Evolutionary conservation across 2,797 vertebrate genomes (phyloP).

Genomic region (Esox lucius): DNA sequence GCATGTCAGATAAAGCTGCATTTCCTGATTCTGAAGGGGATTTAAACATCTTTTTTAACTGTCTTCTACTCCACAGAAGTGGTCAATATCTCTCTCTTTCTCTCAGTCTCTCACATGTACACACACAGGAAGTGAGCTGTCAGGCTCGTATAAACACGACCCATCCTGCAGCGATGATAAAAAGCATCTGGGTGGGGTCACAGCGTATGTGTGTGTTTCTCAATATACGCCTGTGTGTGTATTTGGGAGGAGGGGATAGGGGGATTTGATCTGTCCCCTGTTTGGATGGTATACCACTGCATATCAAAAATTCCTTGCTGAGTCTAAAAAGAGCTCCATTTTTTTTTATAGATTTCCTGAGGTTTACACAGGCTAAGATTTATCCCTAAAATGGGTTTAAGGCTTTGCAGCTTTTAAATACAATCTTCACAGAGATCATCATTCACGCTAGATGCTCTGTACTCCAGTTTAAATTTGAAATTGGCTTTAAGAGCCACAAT

Average conservation of each 20-base stretch:
- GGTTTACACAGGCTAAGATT: too few species aligned
- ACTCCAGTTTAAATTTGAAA: too few species aligned
- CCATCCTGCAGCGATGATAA: constrained; percentile 62
- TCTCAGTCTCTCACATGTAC: constrained; percentile 1
- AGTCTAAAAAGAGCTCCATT: constrained; percentile 24
- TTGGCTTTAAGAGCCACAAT: too few species aligned
- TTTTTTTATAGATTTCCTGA: constrained; percentile 14
- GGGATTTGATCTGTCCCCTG: neutral
- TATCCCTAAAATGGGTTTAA: too few species aligned
- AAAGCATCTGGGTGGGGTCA: constrained; percentile 67
- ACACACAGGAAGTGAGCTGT: constrained; percentile 67
- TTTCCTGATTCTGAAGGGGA: constrained; percentile 43
- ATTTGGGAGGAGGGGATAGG: constrained; percentile 12
- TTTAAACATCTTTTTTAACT: neutral
- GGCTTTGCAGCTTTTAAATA: too few species aligned
- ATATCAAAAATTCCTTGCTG: constrained; percentile 14
- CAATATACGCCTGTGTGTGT: constrained; percentile 9
- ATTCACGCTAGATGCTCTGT: too few species aligned
- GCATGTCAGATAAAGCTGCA: constrained; percentile 53
- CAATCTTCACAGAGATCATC: too few species aligned
- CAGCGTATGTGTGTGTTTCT: constrained; percentile 16
- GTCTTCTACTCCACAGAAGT: neutral
- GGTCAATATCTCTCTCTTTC: neutral
- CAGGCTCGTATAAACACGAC: constrained; percentile 65
- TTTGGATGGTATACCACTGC: constrained; percentile 7